Percentiles rank a stretch among this genome's conserved stretches.
These are phyloP conservation scores for Pseudomugil tenellus DNA, from an alignment of 2,797 vertebrate species.

Conservation along the genomic window DNA sequence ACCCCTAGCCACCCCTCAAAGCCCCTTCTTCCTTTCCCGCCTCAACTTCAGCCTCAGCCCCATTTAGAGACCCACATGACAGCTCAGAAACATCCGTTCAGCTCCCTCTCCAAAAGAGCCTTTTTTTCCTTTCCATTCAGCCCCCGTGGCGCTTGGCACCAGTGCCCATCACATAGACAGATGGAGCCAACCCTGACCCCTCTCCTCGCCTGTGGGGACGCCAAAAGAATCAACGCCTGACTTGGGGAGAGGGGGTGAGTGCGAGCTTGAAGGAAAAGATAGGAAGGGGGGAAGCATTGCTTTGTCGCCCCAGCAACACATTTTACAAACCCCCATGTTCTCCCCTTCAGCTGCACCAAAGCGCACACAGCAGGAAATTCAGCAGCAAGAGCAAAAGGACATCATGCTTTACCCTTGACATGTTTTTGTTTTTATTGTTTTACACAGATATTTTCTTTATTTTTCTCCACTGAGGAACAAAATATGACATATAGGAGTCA, in stretches of 20 bases:
- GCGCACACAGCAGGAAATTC: constrained; percentile 39
- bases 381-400: constrained; percentile 44
- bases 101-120: constrained; percentile 51
- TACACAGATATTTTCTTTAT: constrained; percentile 21
- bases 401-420: constrained; percentile 15
- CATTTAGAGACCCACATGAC: constrained; percentile 63
- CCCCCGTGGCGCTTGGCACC: constrained; percentile 76
- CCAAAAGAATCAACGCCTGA: constrained; percentile 67
- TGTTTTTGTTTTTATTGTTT: constrained; percentile 46
- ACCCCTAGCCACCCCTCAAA: constrained; percentile 19
- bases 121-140: constrained; percentile 65
- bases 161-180: constrained; percentile 75
- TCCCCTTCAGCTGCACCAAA: constrained; percentile 51
- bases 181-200: constrained; percentile 82
- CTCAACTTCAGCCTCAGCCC: constrained; percentile 41
- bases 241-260: constrained; percentile 48
- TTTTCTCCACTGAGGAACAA: constrained; percentile 21
- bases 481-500: constrained; percentile 31
- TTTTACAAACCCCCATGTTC: constrained; percentile 51
- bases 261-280: constrained; percentile 19
- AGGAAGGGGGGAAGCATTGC: constrained; percentile 52
- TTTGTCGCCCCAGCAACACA: constrained; percentile 67
- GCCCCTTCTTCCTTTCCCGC: constrained; percentile 7
- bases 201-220: constrained; percentile 68
- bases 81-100: constrained; percentile 68